phyloP scores from a whole-genome alignment of 2,113 vertebrate species.

The Shinisaurus crocodilurus region DNA sequence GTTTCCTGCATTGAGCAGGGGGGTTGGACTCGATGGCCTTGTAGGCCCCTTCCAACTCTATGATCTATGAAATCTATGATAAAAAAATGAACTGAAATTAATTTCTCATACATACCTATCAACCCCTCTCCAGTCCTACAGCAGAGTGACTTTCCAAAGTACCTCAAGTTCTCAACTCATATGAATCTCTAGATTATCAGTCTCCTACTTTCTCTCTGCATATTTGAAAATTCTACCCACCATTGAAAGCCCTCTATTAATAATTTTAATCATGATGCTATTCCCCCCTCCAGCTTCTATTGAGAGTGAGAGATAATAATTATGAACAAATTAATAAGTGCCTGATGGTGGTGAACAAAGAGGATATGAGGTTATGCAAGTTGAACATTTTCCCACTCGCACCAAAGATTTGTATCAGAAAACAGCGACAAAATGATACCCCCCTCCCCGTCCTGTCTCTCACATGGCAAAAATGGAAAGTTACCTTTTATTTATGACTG shows the following conservation, averaged over 20 bases:
- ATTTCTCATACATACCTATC: no score
- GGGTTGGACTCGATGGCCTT: no score
- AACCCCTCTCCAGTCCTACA: not conserved
- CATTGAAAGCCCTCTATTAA: not conserved
- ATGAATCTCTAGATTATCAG: not conserved
- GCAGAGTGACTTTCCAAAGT: not conserved
- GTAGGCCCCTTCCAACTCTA: no score
- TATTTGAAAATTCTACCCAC: not conserved
- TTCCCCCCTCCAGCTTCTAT: slow-evolving; percentile 15
- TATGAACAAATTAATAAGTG: slow-evolving; percentile 44
- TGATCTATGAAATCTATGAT: no score
- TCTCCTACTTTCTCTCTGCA: not conserved
- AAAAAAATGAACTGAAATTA: no score
- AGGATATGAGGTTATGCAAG: slow-evolving; percentile 29
- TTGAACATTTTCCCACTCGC: not conserved
- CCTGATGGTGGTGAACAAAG: slow-evolving; percentile 36
- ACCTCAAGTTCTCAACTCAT: not conserved
- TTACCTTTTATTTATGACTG: slow-evolving; percentile 74
- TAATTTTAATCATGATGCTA: slow-evolving; percentile 26
- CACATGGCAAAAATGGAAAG: slow-evolving; percentile 61
- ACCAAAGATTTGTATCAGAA: slow-evolving; percentile 37
- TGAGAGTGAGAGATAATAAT: slow-evolving; percentile 34
- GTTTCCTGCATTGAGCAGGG: no score
- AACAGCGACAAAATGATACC: slow-evolving; percentile 53
- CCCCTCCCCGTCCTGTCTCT: slow-evolving; percentile 37